phyloP scores from a whole-genome alignment of 2,113 vertebrate genomes.

The Odontesthes bonariensis region DNA sequence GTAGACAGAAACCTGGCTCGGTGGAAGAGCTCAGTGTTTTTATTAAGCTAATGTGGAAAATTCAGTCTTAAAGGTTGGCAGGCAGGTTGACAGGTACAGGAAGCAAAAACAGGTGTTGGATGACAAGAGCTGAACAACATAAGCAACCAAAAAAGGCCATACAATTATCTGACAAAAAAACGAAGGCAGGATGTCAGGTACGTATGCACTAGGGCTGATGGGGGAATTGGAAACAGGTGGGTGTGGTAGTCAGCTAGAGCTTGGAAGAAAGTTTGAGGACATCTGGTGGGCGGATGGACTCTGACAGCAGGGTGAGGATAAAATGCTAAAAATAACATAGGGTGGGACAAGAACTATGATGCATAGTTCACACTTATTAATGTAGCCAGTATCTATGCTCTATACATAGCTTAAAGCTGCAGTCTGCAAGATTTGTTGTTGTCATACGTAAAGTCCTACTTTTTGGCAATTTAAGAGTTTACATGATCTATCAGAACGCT shows the following conservation, averaged over 20 bases:
- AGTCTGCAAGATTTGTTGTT: no score
- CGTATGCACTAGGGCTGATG: background rate
- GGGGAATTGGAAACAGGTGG: conserved; percentile 14
- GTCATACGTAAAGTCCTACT: no score
- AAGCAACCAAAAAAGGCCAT: background rate
- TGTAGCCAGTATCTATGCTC: no score
- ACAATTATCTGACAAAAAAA: background rate
- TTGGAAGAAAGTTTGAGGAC: background rate
- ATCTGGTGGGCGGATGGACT: background rate
- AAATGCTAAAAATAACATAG: conserved; percentile 1
- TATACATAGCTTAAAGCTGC: no score
- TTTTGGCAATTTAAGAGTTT: no score
- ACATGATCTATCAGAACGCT: no score
- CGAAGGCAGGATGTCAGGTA: background rate
- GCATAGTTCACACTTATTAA: no score
- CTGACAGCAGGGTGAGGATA: background rate
- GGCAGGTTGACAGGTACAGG: background rate
- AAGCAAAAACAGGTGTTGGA: conserved; percentile 4
- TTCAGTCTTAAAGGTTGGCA: conserved; percentile 2
- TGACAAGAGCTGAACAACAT: background rate
- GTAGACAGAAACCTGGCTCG: conserved; percentile 12
- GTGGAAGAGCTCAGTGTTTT: background rate
- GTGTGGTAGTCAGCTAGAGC: conserved; percentile 3
- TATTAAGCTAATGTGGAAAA: conserved; percentile 8
- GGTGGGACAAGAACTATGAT: background rate